phyloP scores from a whole-genome alignment of 2,888 invertebrate genomes.

The Reticulitermes lucifugus region DNA sequence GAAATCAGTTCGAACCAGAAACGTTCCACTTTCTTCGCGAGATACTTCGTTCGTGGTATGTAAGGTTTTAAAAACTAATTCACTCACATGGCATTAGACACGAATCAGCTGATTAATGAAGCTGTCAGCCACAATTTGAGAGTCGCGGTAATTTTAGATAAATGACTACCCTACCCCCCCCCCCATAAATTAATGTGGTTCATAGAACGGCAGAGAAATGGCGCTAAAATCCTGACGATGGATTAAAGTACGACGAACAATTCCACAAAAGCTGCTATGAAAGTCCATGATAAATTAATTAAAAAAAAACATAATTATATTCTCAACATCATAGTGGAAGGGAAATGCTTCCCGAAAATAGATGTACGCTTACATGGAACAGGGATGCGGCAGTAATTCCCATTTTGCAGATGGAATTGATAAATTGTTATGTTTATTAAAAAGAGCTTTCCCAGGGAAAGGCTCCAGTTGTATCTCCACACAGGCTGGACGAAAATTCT shows the following conservation, averaged over 20 bases:
- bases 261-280: neutral
- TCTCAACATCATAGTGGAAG: neutral
- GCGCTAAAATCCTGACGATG: neutral
- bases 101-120: neutral
- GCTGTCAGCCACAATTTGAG: neutral
- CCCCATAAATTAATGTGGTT: neutral
- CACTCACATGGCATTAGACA: neutral
- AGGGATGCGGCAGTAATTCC: neutral
- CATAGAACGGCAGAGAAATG: neutral
- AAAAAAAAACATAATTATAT: neutral
- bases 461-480: no score
- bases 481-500: no score
- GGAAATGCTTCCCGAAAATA: neutral
- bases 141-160: neutral
- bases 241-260: neutral
- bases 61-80: no score
- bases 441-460: no score
- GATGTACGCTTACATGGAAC: neutral
- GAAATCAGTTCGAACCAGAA: no score
- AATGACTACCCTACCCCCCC: neutral
- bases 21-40: no score
- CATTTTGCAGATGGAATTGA: neutral
- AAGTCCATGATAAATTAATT: conserved; percentile 1
- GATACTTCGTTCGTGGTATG: no score
- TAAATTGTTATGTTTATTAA: neutral